These are phyloP conservation scores for Drosophila neonasuta DNA, from an alignment of 2,888 invertebrate genomes.

Conservation along the genomic window DNA sequence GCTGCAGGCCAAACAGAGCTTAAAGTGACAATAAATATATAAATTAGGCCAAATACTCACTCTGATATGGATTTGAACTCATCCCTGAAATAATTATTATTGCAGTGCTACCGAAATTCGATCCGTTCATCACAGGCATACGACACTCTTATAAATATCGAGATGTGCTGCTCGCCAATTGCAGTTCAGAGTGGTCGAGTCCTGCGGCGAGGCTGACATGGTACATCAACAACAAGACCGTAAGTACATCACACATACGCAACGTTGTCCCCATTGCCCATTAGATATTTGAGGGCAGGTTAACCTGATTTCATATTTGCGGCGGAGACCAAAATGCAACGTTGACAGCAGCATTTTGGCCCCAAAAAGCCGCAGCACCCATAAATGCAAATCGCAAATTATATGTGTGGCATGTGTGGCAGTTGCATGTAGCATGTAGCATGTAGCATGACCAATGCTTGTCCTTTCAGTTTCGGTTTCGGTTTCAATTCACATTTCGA, in stretches of 20 bases:
- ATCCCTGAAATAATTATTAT: conserved; percentile 2
- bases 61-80: not conserved
- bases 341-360: conserved; percentile 31
- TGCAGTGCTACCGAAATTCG: conserved; percentile 81
- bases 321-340: conserved; percentile 11
- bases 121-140: conserved; percentile 81
- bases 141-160: conserved; percentile 80
- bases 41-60: not conserved
- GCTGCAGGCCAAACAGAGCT: not conserved
- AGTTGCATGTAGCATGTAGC: not conserved
- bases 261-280: conserved; percentile 25
- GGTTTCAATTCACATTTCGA: conserved; percentile 10
- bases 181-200: conserved; percentile 82
- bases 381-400: conserved; percentile 47
- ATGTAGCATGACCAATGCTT: not conserved
- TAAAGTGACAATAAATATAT: conserved; percentile 10
- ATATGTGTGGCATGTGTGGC: conserved; percentile 28
- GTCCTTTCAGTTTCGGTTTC: no score
- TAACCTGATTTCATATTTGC: conserved; percentile 47
- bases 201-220: conserved; percentile 81
- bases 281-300: conserved; percentile 24
- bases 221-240: conserved; percentile 82
- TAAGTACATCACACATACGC: conserved; percentile 67
- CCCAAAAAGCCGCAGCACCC: conserved; percentile 31
- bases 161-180: conserved; percentile 81